Evolutionary conservation across 2,797 vertebrate species (phyloP), one percentile per base, ranked within the genome.

Genomic region (Microctenopoma lineatum): DNA sequence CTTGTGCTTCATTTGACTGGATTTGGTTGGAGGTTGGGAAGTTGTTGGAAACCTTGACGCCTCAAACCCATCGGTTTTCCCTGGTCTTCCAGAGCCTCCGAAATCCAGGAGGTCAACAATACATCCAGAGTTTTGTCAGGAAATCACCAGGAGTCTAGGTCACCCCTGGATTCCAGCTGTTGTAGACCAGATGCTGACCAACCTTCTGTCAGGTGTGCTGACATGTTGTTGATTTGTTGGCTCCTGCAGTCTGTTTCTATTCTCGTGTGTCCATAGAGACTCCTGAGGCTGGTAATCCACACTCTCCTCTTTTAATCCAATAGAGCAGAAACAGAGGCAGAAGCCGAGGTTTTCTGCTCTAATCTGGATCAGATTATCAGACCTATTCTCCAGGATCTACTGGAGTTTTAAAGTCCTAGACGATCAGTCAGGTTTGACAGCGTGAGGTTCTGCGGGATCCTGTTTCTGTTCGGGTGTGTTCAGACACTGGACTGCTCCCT

Each of bases 241-340:
- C 60, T 70, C 64, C 44, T 50, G 57, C 5, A n/a, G 36, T 27
- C 47, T 53, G 38, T 16, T 75, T 73, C 81, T 87, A 74, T 82
- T 81, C 63, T 10, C 50, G 58, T 18, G 9, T 46, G 54, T 65
- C 72, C 47, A 13, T 63, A 47, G 52, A 70, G 67, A 77, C 65
- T 77, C 60, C 64, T 66, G 71, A 59, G 29, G 48, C 67, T 38
- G 25, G 21, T 87, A 85, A 89, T 89, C 89, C 84, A 77, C 53
- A 65, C 70, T 76, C 80, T 81, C 82, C 61, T 75, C 72, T 47
- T 77, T 69, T 90, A 91, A 91, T 90, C 90, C 90, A 75, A 83
- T 75, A 83, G 60, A 64, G 56, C 5, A 29, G 15, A 0, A 67
- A 63, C 44, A 51, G 48, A 60, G 29, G 48, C 12, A 11, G 58